Evolutionary conservation across 2,888 invertebrate species (phyloP), one percentile per base, ranked within the genome.

Genomic region (Melipona bicolor): DNA sequence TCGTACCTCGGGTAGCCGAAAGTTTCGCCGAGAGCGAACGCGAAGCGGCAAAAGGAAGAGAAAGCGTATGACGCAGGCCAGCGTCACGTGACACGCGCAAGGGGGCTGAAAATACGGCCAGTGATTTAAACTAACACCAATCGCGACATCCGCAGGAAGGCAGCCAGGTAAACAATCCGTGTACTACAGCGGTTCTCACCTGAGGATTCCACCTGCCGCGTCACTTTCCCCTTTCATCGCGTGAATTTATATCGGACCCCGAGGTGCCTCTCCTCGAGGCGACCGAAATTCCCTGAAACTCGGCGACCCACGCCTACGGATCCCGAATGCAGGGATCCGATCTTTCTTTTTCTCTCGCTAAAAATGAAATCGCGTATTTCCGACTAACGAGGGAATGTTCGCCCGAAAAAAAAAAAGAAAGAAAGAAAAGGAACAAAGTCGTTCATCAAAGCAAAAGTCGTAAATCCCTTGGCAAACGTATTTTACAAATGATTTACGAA

Each of bases 81-180:
- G 54, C 52, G 81, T 81, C 76, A 68, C 79, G 74, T 69, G 59
- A 59, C 27, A 52, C 56, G 65, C 49, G 76, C 62, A 67, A 36
- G 56, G 32, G 74, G 69, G 73, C 61, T 62, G 74, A 77, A 79
- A 90, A 89, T 87, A 85, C 76, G 89, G 83, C 70, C 72, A 69
- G 67, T 75, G 83, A 88, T 87, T 85, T 84, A 81, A 83, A 82
- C 76, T 49, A 71, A 77, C 88, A 70, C 79, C 85, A 82, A 90
- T 89, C 80, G 89, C 82, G 83, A 79, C 90, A 81, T 88, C 82
- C 87, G 89, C 85, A 84, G 90, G 88, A 89, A 90, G 83, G 79
- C 77, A 70, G 78, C 70, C 78, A 64, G 85, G 85, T 81, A 84
- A 90, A 89, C 87, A 89, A 88, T 89, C 81, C 86, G 67, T 79